Percentiles rank a stretch among this genome's conserved stretches.
Conservation (phyloP, 1,140 invertebrate species). For the Drosophila novamexicana region DNA sequence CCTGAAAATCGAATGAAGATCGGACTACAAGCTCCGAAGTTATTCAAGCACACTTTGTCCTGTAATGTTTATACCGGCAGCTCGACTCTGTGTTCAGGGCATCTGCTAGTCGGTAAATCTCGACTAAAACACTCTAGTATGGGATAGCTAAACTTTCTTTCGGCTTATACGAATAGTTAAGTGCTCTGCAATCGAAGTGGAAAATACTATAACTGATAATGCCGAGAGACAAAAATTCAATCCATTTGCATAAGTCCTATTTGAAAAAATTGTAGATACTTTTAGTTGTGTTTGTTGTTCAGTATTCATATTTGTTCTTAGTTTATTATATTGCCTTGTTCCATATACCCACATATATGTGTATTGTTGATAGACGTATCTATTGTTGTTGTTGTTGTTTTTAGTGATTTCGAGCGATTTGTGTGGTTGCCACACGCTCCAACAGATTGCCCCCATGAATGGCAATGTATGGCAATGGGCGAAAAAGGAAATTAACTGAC, state of each 20-base stretch:
- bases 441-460: slow-evolving; percentile 27
- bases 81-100: too few species aligned
- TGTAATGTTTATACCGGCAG: too few species aligned
- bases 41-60: too few species aligned
- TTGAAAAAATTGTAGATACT: too few species aligned
- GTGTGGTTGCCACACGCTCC: not conserved
- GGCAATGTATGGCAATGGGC: slow-evolving; percentile 19
- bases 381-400: not conserved
- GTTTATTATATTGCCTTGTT: slow-evolving; percentile 1
- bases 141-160: not conserved
- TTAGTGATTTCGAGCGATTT: not conserved
- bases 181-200: not conserved
- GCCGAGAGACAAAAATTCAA: too few species aligned
- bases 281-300: too few species aligned
- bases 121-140: too few species aligned
- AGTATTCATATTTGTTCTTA: not conserved
- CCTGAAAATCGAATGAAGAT: too few species aligned
- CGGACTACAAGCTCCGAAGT: too few species aligned
- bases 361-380: slow-evolving; percentile 7
- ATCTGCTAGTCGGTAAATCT: too few species aligned
- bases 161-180: not conserved
- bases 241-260: too few species aligned
- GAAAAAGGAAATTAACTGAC: slow-evolving; percentile 31
- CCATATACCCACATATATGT: slow-evolving; percentile 8
- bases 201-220: not conserved